Conservation (phyloP, 1,140 invertebrate species). For the Drosophila oshimai region DNA sequence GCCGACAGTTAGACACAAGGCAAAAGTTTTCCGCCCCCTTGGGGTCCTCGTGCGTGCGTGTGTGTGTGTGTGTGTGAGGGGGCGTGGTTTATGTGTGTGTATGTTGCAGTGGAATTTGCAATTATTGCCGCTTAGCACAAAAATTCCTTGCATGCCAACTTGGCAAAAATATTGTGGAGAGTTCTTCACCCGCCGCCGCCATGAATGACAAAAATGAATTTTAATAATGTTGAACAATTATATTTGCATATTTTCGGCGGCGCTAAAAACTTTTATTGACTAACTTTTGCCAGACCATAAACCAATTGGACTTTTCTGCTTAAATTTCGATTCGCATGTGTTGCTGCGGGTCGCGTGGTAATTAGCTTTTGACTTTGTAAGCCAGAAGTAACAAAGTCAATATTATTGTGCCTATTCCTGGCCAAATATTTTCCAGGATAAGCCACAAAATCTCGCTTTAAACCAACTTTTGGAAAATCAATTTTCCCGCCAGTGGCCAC, state of each 20-base stretch:
- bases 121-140: slow-evolving; percentile 78
- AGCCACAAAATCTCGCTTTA: slow-evolving; percentile 48
- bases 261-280: slow-evolving; percentile 76
- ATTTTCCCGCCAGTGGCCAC: slow-evolving; percentile 57
- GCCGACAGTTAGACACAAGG: slow-evolving; percentile 75
- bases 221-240: slow-evolving; percentile 78
- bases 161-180: slow-evolving; percentile 74
- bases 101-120: slow-evolving; percentile 73
- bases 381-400: slow-evolving; percentile 53
- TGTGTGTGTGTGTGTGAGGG: not conserved
- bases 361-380: slow-evolving; percentile 58
- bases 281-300: slow-evolving; percentile 66
- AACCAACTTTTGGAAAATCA: slow-evolving; percentile 65
- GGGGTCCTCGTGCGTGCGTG: not conserved
- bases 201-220: slow-evolving; percentile 80
- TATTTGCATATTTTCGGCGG: slow-evolving; percentile 74
- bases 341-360: slow-evolving; percentile 70
- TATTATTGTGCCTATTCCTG: slow-evolving; percentile 63
- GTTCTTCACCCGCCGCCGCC: slow-evolving; percentile 36
- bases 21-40: slow-evolving; percentile 48
- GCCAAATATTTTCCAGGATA: slow-evolving; percentile 44
- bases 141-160: slow-evolving; percentile 72
- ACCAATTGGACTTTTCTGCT: slow-evolving; percentile 59
- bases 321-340: slow-evolving; percentile 64
- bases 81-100: slow-evolving; percentile 19